Evolutionary conservation across 2,888 invertebrate genomes (phyloP).

Genomic region (Catocala fraxini): DNA sequence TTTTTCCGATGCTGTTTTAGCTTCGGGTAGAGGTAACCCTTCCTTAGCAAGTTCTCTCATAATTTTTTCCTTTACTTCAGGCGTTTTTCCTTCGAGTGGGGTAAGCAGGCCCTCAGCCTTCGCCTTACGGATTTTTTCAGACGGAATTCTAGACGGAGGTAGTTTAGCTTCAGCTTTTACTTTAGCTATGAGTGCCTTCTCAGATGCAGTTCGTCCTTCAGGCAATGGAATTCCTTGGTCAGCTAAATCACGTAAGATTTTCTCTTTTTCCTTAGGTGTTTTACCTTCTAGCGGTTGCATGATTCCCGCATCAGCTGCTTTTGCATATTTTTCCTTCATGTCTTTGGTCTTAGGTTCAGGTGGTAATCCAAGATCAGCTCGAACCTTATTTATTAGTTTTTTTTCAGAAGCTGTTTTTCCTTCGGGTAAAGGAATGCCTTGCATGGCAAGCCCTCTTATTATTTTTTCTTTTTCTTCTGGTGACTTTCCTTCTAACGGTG

Average conservation of each 20-base stretch:
- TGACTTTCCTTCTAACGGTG: no score
- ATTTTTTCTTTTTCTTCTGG: neutral
- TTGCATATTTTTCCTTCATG: slow-evolving; percentile 13
- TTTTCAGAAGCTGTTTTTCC: slow-evolving; percentile 9
- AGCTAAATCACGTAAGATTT: slow-evolving; percentile 25
- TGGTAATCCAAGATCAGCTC: slow-evolving; percentile 16
- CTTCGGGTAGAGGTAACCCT: no score
- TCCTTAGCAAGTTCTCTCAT: no score
- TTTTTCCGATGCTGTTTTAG: neutral
- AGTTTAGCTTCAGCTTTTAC: neutral
- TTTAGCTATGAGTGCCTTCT: slow-evolving; percentile 6
- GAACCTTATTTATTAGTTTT: slow-evolving; percentile 10
- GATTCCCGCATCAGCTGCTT: slow-evolving; percentile 19
- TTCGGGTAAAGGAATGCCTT: slow-evolving; percentile 2
- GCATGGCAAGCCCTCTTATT: slow-evolving; percentile 2
- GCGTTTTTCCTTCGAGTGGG: neutral
- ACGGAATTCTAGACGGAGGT: neutral
- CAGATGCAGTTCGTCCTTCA: slow-evolving; percentile 23
- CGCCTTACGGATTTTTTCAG: slow-evolving; percentile 7
- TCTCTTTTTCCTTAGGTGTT: slow-evolving; percentile 22
- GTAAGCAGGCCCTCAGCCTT: neutral
- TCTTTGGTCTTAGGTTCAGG: slow-evolving; percentile 17
- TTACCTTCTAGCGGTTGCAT: slow-evolving; percentile 20
- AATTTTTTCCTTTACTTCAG: no score
- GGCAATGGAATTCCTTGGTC: slow-evolving; percentile 33